Conservation (phyloP, 2,888 invertebrate species). For the Caenorhabditis macrosperma region DNA sequence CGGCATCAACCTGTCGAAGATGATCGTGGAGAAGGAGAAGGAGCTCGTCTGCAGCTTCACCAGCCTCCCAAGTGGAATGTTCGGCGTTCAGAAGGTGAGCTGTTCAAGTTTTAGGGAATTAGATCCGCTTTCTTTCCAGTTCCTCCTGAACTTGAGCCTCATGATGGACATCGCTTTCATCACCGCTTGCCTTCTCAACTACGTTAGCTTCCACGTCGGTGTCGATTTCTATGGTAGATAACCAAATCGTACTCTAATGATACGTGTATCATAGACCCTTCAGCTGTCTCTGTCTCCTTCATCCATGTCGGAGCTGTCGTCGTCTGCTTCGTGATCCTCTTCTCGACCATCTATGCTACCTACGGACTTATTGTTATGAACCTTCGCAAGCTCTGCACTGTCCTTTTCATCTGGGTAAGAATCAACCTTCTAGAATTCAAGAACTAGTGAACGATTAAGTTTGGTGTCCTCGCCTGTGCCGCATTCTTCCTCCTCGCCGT, state of each 20-base stretch:
- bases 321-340: conserved; percentile 23
- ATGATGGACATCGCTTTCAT: conserved; percentile 39
- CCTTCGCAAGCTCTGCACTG: conserved; percentile 30
- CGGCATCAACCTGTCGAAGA: conserved; percentile 35
- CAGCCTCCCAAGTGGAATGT: conserved; percentile 47
- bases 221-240: conserved; percentile 37
- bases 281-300: conserved; percentile 54
- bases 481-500: conserved; percentile 32
- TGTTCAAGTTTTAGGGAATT: neutral
- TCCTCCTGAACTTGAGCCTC: conserved; percentile 38
- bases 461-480: conserved; percentile 28
- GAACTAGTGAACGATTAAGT: conserved; percentile 1
- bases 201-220: conserved; percentile 45
- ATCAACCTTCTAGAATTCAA: neutral
- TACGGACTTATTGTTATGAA: conserved; percentile 52
- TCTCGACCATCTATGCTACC: conserved; percentile 37
- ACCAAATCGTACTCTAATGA: neutral
- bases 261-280: conserved; percentile 22
- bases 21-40: conserved; percentile 30
- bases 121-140: neutral
- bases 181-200: conserved; percentile 37
- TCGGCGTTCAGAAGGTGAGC: conserved; percentile 35
- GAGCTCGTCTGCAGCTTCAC: conserved; percentile 50
- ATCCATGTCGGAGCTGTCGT: conserved; percentile 44
- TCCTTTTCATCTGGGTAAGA: conserved; percentile 48